Base-by-base conservation (phyloP, 1,140 invertebrate genomes). In the Mercenaria mercenaria region DNA sequence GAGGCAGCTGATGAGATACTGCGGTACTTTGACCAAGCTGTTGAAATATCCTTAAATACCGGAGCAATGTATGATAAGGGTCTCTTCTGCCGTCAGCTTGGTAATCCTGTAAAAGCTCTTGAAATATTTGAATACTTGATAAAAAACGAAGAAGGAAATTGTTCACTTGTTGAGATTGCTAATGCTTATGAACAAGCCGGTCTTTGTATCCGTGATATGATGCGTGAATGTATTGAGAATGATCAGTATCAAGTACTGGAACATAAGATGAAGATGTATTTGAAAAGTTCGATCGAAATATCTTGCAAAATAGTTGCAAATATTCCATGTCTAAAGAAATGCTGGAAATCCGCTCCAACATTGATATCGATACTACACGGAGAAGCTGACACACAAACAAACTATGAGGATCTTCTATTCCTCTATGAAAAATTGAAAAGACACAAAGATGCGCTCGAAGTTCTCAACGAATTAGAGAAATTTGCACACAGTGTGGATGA, bases 271-370 rank as follows among this genome's bases (percentile, higher is more conserved):
- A 34, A 59, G 34, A 20, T 32, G 10, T 81, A 81, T 81, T 81
- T 81, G 43, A 81, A 81, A 61, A 20, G 34, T 3, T 81, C 50
- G 10, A 32, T 81, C 23, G 79, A 81, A 34, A 59, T 81, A 56
- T 81, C 79, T 26, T 61, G 79, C 52, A 50, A 32, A 13, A 8
- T 81, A 4, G 79, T 61, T 34, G 26, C 79, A 43, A 81, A 81
- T 20, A 52, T 81, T 39, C 79, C 79, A 20, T 81, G 4, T 26
- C 34, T 81, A 11, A 61, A 81, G 37, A n/a, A 81, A 0, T 61
- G 79, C 34, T 81, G 79, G 79, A 39, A n/a, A 32, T 50, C 79
- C 32, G 32, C 52, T 2, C 79, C 79, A 56, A 81, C 79, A 34
- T 56, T 81, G 13, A 20, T 34, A 34, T 6, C n/a, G 0, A 37